A percentile compares a stretch with the other conserved stretches of the same genome.
These are phyloP conservation scores for Turritopsis rubra DNA, from an alignment of 30 jellyfish, hydroid and myxozoan genomes.

Conservation along the genomic window DNA sequence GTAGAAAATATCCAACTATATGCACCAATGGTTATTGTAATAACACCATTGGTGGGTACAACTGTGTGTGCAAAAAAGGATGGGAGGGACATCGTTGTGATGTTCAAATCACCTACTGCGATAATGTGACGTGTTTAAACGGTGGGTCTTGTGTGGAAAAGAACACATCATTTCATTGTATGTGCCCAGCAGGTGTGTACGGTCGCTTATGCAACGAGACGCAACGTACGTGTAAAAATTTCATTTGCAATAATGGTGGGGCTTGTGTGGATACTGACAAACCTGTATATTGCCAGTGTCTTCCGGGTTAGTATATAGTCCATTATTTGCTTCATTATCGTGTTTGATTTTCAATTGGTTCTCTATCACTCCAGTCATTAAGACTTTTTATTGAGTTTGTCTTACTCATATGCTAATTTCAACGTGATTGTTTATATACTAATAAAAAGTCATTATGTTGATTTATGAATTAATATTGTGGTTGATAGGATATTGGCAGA, in stretches of 20 bases:
- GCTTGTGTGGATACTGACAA: background rate
- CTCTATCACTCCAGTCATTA: background rate
- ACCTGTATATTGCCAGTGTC: background rate
- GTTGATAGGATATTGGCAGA: background rate
- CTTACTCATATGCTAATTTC: background rate
- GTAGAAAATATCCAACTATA: background rate
- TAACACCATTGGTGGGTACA: conserved; percentile 2
- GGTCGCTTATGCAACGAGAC: background rate
- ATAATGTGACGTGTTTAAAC: conserved; percentile 8
- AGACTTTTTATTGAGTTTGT: background rate
- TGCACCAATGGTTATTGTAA: background rate
- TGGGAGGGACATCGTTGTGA: background rate
- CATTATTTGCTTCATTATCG: too few relatives aligned
- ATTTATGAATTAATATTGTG: background rate
- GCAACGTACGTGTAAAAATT: background rate
- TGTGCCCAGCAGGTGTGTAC: background rate
- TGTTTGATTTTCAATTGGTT: too few relatives aligned
- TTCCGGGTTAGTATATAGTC: conserved; percentile 1
- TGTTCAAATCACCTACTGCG: background rate
- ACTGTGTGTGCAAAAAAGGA: background rate
- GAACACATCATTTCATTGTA: background rate
- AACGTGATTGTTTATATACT: background rate
- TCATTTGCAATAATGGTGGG: background rate
- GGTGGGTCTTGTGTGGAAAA: conserved; percentile 23
- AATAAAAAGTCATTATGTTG: background rate